Base-by-base conservation (phyloP, 2,797 vertebrate genomes). In the Cyclopterus lumpus region DNA sequence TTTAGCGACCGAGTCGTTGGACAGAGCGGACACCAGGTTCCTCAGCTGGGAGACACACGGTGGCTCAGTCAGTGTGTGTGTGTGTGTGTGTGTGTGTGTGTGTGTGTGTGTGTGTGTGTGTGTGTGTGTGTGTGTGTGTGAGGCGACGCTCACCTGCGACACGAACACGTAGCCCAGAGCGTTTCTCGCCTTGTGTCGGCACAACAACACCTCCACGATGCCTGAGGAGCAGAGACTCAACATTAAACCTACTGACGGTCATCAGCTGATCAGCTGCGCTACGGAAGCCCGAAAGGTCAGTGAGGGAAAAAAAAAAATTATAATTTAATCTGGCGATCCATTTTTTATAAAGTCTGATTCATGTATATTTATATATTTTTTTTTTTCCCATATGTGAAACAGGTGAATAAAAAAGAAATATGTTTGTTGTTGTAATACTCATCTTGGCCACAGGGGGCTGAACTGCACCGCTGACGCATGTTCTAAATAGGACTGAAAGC, bases 161-260 rank as follows among this genome's bases (percentile, higher is more conserved):
- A 99, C 95, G 83, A 99, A 97, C 81, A 96, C 81, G 4, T 93
- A 95, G 36, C 98, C 98, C 84, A 99, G 89, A 74, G 97, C 95
- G 80, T 99, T 99, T 73, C 94, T 93, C 0, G 95, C 96, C 26
- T 83, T 94, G 32, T 95, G 94, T 81, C 96, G 95, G 84, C 95
- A 95, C 97, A 99, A 96, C 84, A 96, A 49, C 89, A 99, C 95
- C 91, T 98, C 97, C 61, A 94, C 94, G 79, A 99, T 96, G 78
- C 97, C 97, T 99, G 91, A 61, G 54, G 38, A 66, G 15, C 1
- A 18, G 2, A 12, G 14, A 36, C 38, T 3, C 14, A 1, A 1
- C 2, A 4, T 20, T 64, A 22, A 14, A 34, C 44, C n/a, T 20
- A 18, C 1, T 71, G 0, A 24, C 9, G n/a, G 32, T 75, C 14